A percentile compares a stretch with the other conserved stretches of the same genome.
Evolutionary conservation across 1,140 invertebrate species (phyloP).

Genomic region (Theocolax elegans): DNA sequence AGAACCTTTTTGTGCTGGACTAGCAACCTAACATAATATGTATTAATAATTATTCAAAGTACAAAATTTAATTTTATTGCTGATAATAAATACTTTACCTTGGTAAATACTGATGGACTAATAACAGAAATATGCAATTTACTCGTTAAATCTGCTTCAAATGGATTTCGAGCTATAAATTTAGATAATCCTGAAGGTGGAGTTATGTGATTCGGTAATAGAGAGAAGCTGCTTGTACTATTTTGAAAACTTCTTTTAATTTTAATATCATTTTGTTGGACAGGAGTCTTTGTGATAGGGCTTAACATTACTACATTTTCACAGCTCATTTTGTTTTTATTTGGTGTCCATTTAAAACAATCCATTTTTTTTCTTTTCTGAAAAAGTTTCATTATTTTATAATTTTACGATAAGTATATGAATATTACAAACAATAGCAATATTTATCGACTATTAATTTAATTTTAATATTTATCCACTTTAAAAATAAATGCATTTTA

Average conservation of each 20-base stretch:
- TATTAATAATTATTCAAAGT: background rate
- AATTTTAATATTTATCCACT: too few species aligned
- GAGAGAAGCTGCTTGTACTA: constrained; percentile 38
- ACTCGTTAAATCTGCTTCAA: constrained; percentile 61
- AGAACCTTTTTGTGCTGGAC: constrained; percentile 52
- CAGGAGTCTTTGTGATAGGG: constrained; percentile 49
- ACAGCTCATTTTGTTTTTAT: constrained; percentile 39
- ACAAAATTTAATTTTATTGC: too few species aligned
- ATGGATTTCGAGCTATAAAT: constrained; percentile 63
- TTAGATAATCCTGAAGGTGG: constrained; percentile 62
- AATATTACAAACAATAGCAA: too few species aligned
- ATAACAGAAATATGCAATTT: constrained; percentile 63
- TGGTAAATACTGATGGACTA: constrained; percentile 61
- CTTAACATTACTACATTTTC: constrained; percentile 40
- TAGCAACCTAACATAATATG: constrained; percentile 44
- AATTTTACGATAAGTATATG: too few species aligned
- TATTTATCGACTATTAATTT: too few species aligned
- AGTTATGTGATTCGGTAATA: constrained; percentile 55
- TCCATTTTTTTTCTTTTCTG: too few species aligned
- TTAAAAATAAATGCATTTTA: too few species aligned
- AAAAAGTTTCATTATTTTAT: too few species aligned
- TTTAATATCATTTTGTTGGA: constrained; percentile 39
- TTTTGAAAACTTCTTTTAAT: constrained; percentile 30
- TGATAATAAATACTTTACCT: constrained; percentile 52
- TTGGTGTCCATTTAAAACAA: constrained; percentile 47